These are phyloP conservation scores for Hyposoter didymator DNA, from an alignment of 2,888 invertebrate species.

Conservation along the genomic window DNA sequence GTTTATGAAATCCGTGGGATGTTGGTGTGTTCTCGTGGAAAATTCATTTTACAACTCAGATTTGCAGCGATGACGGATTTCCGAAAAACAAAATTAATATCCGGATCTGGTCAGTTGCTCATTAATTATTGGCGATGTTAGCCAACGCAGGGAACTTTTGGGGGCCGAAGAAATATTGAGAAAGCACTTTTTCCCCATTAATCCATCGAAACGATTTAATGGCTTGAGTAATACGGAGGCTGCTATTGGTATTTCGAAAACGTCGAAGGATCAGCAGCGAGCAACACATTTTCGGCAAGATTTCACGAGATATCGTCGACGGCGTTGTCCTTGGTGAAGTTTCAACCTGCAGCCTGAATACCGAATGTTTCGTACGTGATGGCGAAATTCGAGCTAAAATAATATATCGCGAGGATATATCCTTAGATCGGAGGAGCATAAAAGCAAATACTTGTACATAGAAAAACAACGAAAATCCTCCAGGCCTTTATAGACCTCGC, in stretches of 20 bases:
- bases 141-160: neutral
- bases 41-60: neutral
- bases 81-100: neutral
- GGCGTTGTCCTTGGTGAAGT: constrained; percentile 29
- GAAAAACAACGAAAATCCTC: constrained; percentile 59
- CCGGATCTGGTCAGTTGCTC: too few relatives aligned
- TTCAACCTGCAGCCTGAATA: constrained; percentile 47
- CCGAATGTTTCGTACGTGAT: constrained; percentile 53
- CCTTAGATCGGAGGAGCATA: constrained; percentile 23
- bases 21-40: neutral
- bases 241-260: constrained; percentile 36
- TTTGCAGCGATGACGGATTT: neutral
- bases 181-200: neutral
- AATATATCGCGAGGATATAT: constrained; percentile 16
- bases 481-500: constrained; percentile 69
- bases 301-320: constrained; percentile 48
- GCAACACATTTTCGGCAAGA: constrained; percentile 62
- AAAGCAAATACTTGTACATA: constrained; percentile 19
- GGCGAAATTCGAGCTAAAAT: constrained; percentile 48
- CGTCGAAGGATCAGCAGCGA: neutral
- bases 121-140: too few relatives aligned
- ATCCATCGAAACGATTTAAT: constrained; percentile 17
- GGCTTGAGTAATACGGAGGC: neutral
- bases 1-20: neutral
- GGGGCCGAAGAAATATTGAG: neutral